Evolutionary conservation across 2,113 vertebrate genomes (phyloP), one percentile per base, ranked within the genome.

Genomic region (Engraulis encrasicolus): DNA sequence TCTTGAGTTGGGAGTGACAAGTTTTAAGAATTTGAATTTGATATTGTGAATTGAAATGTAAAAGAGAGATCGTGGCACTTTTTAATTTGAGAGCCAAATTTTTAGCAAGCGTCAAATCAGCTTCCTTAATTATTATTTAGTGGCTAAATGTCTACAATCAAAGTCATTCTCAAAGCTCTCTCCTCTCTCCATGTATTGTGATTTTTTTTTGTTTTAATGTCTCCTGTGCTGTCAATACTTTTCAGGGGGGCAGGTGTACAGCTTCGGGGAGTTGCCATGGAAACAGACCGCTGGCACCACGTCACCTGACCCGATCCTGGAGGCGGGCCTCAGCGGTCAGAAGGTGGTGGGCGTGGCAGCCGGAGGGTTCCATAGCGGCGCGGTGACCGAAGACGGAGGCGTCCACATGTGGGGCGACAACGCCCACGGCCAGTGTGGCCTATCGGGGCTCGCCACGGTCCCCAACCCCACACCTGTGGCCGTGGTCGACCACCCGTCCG

Each of bases 341-440:
- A 91, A 87, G 0, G 94, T 99, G 49, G 93, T 97, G 36, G 91
- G 93, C 0, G 96, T 99, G n/a, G 96, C 97, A 0, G 95, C 97
- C 0, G 98, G 98, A 23, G 95, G 95, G 90, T 96, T 95, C 91
- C 98, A 99, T 87, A 96, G 90, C 1, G 98, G 97, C 27, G 98
- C 95, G 0, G 96, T 99, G 88, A 97, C 98, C 0, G 97, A 98
- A 80, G 94, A 95, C 1, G 98, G 98, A 0, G 89, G 92, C 0
- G 95, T 96, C 14, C 98, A 97, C 93, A 99, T 99, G 98, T 99
- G 98, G 98, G 98, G 98, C 15, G 94, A 96, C 89, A 99, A 99
- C 81, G 87, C 92, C 2, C 93, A 95, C 0, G 98, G 98, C n/a
- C 98, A 99, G 86, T 99, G 98, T 23, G 98, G 97, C 0, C 88